Evolutionary conservation across 2,797 vertebrate genomes (phyloP), one percentile per base, ranked within the genome.

Genomic region (Syngnathus rostellatus): DNA sequence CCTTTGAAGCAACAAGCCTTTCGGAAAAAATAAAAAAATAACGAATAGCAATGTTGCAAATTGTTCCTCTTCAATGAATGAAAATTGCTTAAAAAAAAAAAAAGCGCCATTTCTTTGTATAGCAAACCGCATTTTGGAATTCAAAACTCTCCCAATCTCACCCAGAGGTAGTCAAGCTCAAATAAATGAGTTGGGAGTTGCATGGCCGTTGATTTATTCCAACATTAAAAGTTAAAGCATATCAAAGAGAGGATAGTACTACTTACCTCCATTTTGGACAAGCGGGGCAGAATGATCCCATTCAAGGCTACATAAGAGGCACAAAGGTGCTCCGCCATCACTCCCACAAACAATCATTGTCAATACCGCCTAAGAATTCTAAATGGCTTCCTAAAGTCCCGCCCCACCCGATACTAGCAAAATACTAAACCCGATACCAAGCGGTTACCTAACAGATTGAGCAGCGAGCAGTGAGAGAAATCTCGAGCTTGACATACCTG

Each of bases 261-360:
- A 61, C 6, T 58, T 37, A 25, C 53, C 53, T 25, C 53, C 21
- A 55, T 55, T 25, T 55, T 31, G 21, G 53, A 31, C 11, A 55
- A 55, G 23, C 53, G 4, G 53, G 53, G 11, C 11, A 55, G 14
- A 14, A 14, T 58, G 0, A 38, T 58, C 14, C 14, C 14, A 17
- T 25, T 45, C 12, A 40, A 73, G 51, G 68, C 54, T n/a, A 51
- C 39, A 50, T 65, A 63, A 19, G 71, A 71, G 65, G 72, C 55
- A 61, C 69, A 45, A 69, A 67, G 53, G 5, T n/a, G 37, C 8
- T 40, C 58, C 7, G 31, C 41, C 17, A 21, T 21, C 59, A 61
- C 39, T 41, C 11, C 19, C n/a, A 61, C 17, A 10, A 59, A 59
- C 57, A 59, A 61, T 41, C 38, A 60, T n/a, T 41, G 39, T 11